Conservation (phyloP, 2,113 vertebrate genomes). For the Eudorcas thomsonii region DNA sequence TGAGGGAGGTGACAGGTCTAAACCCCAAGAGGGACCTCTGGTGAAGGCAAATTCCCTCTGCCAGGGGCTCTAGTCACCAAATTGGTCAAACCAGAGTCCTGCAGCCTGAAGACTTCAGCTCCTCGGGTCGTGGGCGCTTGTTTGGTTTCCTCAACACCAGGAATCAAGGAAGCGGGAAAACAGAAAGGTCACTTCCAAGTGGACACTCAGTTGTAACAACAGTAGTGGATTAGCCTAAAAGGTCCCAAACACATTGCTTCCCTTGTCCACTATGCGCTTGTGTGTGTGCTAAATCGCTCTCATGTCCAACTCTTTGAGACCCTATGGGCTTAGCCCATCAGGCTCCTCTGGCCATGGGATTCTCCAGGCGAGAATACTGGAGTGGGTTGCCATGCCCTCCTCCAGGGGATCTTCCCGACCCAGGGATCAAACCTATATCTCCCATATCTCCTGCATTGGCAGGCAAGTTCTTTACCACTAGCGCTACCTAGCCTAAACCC, state of each 20-base stretch:
- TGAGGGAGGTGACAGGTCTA: neutral
- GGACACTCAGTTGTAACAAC: neutral
- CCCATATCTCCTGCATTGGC: neutral
- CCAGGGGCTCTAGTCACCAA: neutral
- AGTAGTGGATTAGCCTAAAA: neutral
- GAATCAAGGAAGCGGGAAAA: neutral
- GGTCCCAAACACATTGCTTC: neutral
- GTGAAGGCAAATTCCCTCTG: neutral
- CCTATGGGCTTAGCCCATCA: neutral
- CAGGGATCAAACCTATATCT: neutral
- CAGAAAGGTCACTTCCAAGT: neutral
- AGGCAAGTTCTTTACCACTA: fast-evolving
- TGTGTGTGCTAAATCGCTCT: neutral
- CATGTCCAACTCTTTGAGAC: neutral
- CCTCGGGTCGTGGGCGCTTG: fast-evolving
- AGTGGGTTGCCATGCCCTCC: neutral
- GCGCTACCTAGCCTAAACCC: neutral
- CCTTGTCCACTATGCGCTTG: fast-evolving
- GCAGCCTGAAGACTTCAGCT: neutral
- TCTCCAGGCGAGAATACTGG: neutral
- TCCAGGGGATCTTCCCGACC: neutral
- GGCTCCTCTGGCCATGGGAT: neutral
- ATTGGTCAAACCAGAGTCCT: neutral
- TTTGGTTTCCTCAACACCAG: neutral
- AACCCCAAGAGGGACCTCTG: neutral